Base-by-base conservation (phyloP, 2,797 vertebrate genomes). In the Danio tinwini region DNA sequence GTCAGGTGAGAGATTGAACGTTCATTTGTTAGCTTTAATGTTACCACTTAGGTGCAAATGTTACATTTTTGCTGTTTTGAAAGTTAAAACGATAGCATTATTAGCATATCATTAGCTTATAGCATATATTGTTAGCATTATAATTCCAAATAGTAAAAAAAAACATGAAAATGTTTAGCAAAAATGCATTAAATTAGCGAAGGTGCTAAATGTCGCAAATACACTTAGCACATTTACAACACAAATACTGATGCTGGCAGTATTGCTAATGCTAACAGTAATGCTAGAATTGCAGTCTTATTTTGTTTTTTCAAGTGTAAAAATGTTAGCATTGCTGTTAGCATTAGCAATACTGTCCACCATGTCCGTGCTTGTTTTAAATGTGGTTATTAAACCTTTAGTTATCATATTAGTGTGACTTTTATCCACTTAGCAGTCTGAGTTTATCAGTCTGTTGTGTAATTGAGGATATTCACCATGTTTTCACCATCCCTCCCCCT, bases 1-100 rank as follows among this genome's bases (percentile, higher is more conserved):
- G 93, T 98, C 87, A 96, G 97, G 98, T 99, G 89, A 91, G 73
- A 72, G 19, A 42, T 40, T 64, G 16, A 19, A 44, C 73, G 53
- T 52, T 39, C 9, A 16, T 50, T 11, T 81, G 44, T 39, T 80
- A 44, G 11, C 10, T 6, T 40, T 65, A 42, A 39, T 4, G 12
- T 13, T 42, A 19, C 21, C 6, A 37, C 39, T 17, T 55, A 16
- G 13, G 44, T 49, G 12, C 19, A 2, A 12, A 12, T 29, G 62
- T 64, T 11, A 45, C 5, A 53, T 50, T 37, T 69, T 37, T 29
- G 45, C 45, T 47, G 45, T 47, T 47, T 39, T 49, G 7, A 50
- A 50, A 68, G 13, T 10, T 29, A 29, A 29, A 29, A 3, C 29
- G 3, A 29, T 29, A 29, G 3, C 29, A 29, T 56, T 56, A 19